phyloP scores from a whole-genome alignment of 2,113 vertebrate species.

The Lathamus discolor region DNA sequence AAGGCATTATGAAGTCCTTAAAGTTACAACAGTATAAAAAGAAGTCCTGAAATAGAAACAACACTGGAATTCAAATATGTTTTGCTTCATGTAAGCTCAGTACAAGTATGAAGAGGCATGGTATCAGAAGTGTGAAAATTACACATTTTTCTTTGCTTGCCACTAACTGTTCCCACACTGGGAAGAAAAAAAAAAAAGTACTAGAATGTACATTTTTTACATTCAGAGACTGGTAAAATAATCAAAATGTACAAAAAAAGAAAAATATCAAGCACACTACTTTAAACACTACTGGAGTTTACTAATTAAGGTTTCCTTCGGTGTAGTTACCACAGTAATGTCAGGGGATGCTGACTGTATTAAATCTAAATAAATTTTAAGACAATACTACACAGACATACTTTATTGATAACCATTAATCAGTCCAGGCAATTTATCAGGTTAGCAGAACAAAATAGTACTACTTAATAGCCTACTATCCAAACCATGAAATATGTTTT shows the following conservation, averaged over 20 bases:
- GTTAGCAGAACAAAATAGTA: neutral
- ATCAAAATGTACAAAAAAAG: neutral
- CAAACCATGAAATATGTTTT: neutral
- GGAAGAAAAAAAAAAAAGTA: neutral
- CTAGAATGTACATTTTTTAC: neutral
- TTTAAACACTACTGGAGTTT: neutral
- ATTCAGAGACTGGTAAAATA: neutral
- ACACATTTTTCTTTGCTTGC: neutral
- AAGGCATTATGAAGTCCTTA: neutral
- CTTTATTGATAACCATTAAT: neutral
- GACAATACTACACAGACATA: neutral
- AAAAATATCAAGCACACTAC: neutral
- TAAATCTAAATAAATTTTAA: conserved; percentile 39
- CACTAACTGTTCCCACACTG: neutral
- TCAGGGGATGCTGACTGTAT: neutral
- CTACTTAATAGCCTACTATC: neutral
- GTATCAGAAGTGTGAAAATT: neutral
- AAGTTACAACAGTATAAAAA: neutral
- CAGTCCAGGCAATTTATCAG: neutral
- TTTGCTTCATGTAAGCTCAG: neutral
- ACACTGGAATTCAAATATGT: neutral
- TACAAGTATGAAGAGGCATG: neutral
- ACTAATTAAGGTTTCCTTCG: neutral
- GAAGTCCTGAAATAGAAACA: neutral
- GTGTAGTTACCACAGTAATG: neutral